A percentile compares a stretch with the other conserved stretches of the same genome.
Conservation (phyloP, 2,888 invertebrate genomes). For the Ypsolopha scabrella region DNA sequence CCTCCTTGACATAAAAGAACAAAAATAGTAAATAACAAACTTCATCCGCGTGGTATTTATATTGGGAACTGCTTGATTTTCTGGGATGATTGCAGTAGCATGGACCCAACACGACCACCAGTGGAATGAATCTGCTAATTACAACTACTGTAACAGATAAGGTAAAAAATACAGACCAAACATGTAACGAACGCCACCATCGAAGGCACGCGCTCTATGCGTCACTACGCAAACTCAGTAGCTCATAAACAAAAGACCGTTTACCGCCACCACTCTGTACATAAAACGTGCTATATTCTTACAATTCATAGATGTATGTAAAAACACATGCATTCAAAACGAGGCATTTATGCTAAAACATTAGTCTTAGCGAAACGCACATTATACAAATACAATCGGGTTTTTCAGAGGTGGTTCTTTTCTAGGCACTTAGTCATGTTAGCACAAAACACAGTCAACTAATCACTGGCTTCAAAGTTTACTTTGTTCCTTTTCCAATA, state of each 20-base stretch:
- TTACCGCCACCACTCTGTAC: conserved; percentile 1
- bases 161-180: background rate
- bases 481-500: too few species aligned
- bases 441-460: too few species aligned
- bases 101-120: background rate
- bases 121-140: conserved; percentile 1
- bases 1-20: too few species aligned
- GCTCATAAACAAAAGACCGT: conserved; percentile 8
- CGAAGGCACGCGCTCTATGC: conserved; percentile 6
- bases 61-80: too few species aligned
- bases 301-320: conserved; percentile 2
- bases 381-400: conserved; percentile 10
- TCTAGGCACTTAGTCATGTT: too few species aligned
- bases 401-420: conserved; percentile 7
- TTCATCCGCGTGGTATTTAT: too few species aligned
- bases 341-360: too few species aligned
- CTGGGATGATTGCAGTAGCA: background rate
- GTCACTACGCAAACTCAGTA: conserved; percentile 10
- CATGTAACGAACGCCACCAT: conserved; percentile 1
- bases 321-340: conserved; percentile 1
- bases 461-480: too few species aligned
- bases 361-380: too few species aligned
- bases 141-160: background rate
- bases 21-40: too few species aligned
- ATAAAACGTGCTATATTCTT: background rate